Conservation (phyloP, 1,140 invertebrate genomes). For the Drosophila mauritiana region DNA sequence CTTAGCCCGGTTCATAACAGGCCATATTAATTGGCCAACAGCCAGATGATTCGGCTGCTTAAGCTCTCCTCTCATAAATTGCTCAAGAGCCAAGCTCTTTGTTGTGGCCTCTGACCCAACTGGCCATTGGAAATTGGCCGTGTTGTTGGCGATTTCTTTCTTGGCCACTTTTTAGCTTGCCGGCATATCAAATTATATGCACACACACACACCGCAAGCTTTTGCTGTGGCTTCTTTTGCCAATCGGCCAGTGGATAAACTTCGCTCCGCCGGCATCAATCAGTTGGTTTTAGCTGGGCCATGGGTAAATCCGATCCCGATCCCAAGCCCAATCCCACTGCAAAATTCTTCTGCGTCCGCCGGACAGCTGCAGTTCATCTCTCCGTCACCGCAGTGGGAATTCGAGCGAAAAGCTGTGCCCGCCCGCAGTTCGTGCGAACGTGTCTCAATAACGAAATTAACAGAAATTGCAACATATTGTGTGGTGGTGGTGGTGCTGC, state of each 20-base stretch:
- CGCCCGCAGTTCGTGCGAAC: slow-evolving; percentile 68
- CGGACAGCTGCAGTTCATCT: slow-evolving; percentile 54
- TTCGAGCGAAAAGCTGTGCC: slow-evolving; percentile 64
- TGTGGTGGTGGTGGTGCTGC: slow-evolving; percentile 5
- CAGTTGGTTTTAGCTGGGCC: slow-evolving; percentile 7
- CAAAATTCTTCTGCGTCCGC: slow-evolving; percentile 18
- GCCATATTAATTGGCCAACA: slow-evolving; percentile 33
- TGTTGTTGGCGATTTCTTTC: slow-evolving; percentile 51
- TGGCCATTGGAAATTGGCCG: slow-evolving; percentile 12
- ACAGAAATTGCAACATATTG: slow-evolving; percentile 82
- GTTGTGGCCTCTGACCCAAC: slow-evolving; percentile 41
- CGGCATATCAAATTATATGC: slow-evolving; percentile 64
- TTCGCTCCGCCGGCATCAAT: slow-evolving; percentile 31
- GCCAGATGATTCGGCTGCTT: slow-evolving; percentile 22
- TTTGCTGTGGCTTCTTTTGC: slow-evolving; percentile 75
- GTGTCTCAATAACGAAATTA: slow-evolving; percentile 81
- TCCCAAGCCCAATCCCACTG: neutral
- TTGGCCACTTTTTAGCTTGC: slow-evolving; percentile 25
- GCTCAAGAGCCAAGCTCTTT: slow-evolving; percentile 22
- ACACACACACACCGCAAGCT: slow-evolving; percentile 59
- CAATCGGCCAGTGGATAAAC: slow-evolving; percentile 32
- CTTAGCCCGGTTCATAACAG: neutral
- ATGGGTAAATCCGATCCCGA: neutral
- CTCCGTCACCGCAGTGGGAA: slow-evolving; percentile 31
- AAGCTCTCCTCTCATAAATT: slow-evolving; percentile 38